A percentile compares a stretch with the other conserved stretches of the same genome.
Evolutionary conservation across 2,888 invertebrate species (phyloP).

Genomic region (Yponomeuta plumbellus): DNA sequence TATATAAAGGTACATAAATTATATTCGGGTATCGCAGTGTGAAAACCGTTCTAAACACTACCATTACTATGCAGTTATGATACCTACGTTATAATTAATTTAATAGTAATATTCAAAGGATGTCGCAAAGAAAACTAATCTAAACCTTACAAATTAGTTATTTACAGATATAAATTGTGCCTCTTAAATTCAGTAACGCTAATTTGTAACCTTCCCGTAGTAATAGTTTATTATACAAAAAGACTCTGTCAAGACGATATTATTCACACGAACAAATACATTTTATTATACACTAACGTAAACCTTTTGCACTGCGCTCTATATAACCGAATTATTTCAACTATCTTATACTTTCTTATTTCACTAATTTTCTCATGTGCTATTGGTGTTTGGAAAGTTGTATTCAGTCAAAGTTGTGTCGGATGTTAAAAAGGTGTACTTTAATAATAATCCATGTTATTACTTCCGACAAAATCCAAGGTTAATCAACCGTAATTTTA

Average conservation of each 20-base stretch:
- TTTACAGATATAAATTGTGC: slow-evolving; percentile 71
- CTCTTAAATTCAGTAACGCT: slow-evolving; percentile 57
- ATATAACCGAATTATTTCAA: not conserved
- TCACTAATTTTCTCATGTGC: not conserved
- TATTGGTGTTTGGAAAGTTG: not conserved
- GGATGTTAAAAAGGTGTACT: not conserved
- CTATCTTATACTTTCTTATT: not conserved
- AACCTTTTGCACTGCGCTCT: slow-evolving; percentile 69
- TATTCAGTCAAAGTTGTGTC: not conserved
- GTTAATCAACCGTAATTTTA: not conserved
- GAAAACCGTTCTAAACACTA: slow-evolving; percentile 5
- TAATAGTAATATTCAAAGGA: slow-evolving; percentile 19
- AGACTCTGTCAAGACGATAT: slow-evolving; percentile 56
- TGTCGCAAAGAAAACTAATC: slow-evolving; percentile 8
- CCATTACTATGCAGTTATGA: not conserved
- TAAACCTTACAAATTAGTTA: slow-evolving; percentile 24
- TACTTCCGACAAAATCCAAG: not conserved
- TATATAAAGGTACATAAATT: not conserved
- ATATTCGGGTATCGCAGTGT: slow-evolving; percentile 8
- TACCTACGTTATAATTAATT: slow-evolving; percentile 19
- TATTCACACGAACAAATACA: slow-evolving; percentile 67
- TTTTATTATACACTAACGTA: slow-evolving; percentile 66
- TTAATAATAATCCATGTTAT: not conserved
- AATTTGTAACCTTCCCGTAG: slow-evolving; percentile 58
- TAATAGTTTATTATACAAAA: slow-evolving; percentile 61